Base-by-base conservation (phyloP, 2,888 invertebrate species). In the Meteorus cinctellus region DNA sequence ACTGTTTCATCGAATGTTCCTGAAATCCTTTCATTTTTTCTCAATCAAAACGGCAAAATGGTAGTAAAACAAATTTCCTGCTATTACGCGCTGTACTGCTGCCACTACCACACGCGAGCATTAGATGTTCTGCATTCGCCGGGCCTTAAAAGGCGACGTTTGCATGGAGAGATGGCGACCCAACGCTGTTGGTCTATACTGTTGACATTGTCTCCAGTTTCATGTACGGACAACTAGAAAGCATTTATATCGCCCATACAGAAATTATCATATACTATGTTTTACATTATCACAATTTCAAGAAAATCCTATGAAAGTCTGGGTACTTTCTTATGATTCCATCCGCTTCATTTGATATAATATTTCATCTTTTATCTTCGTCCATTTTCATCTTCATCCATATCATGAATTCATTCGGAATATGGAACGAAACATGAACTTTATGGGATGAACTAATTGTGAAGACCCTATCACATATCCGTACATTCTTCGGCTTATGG, bases 71-170 rank as follows among this genome's bases (percentile, higher is more conserved):
- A 19, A 45, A 31, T 63, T 60, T 16, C 16, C 34, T 14, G 27
- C 16, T 19, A 69, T 51, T 24, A 62, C 36, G 16, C 55, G 1
- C 12, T 69, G 70, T 48, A 59, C 63, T 65, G 55, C 48, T 65
- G 1, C 60, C 59, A 51, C 24, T 51, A 71, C 70, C 69, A 69
- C 48, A 68, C 72, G 76, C 74, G 62, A 60, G 19, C 59, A 75
- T 66, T 67, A 59, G 59, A 55, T 78, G 77, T 73, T 74, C 77
- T 76, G 48, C 72, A 73, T 77, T 77, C 77, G 74, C 60, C 77
- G 74, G 77, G 70, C 81, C 81, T 79, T 81, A 81, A 81, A 81
- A 81, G 81, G 81, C 80, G 79, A 79, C 80, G 80, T 77, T 76
- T 79, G 76, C 71, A 19, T n/a, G 55, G 8, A 2, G 19, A 55